Percentiles rank a stretch among this genome's conserved stretches.
phyloP scores from a whole-genome alignment of 1,140 invertebrate genomes.

The Drosophila nigrodunni region DNA sequence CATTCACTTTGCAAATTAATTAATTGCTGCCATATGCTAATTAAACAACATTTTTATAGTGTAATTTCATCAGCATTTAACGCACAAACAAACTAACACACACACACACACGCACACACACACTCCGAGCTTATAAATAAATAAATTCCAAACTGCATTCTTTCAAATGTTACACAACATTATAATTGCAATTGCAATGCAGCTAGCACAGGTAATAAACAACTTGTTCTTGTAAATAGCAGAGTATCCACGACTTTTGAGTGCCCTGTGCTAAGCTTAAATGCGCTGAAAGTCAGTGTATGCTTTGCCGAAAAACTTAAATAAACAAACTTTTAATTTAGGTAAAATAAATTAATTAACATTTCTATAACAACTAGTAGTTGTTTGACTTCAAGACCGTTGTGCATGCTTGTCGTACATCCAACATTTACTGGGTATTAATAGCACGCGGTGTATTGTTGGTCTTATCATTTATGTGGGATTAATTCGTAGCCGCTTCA shows the following conservation, averaged over 20 bases:
- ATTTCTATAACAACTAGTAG: no score
- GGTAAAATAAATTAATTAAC: no score
- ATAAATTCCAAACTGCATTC: slow-evolving; percentile 42
- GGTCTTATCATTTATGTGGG: slow-evolving; percentile 37
- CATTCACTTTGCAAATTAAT: slow-evolving; percentile 68
- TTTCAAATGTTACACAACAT: slow-evolving; percentile 39
- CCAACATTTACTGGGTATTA: background rate
- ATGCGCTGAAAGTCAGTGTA: no score
- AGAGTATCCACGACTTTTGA: background rate
- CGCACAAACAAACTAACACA: slow-evolving; percentile 12
- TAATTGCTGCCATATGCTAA: slow-evolving; percentile 77
- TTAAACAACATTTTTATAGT: slow-evolving; percentile 69
- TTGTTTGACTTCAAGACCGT: no score
- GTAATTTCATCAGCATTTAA: slow-evolving; percentile 45
- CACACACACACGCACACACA: background rate
- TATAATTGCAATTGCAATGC: slow-evolving; percentile 26
- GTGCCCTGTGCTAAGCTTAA: background rate
- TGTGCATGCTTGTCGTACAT: background rate
- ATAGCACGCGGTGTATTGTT: slow-evolving; percentile 2
- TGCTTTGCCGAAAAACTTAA: no score
- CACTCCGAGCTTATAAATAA: slow-evolving; percentile 27
- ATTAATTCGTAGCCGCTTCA: slow-evolving; percentile 27
- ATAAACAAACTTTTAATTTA: no score
- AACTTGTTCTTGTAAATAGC: background rate
- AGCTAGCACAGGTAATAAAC: slow-evolving; percentile 20